A percentile compares a stretch with the other conserved stretches of the same genome.
phyloP scores from a whole-genome alignment of 1,140 invertebrate species.

The Drosophila nigrodunni region DNA sequence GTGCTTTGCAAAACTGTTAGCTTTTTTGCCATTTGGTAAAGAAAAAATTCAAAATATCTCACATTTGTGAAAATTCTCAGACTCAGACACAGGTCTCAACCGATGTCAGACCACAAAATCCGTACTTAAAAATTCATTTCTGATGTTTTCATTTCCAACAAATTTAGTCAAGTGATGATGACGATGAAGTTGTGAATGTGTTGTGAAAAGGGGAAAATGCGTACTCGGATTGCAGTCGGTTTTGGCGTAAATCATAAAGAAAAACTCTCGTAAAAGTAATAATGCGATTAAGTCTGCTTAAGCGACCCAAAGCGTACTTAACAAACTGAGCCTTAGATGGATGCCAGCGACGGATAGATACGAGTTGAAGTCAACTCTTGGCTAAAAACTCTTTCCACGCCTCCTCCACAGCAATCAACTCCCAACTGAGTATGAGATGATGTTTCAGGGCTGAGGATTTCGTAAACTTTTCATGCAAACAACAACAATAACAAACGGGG shows the following conservation, averaged over 20 bases:
- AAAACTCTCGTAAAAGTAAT: slow-evolving; percentile 71
- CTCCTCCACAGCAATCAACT: neutral
- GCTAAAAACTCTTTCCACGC: no score
- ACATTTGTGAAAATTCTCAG: slow-evolving; percentile 45
- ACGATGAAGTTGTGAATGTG: neutral
- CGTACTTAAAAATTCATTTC: slow-evolving; percentile 63
- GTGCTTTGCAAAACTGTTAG: slow-evolving; percentile 7
- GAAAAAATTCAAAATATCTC: slow-evolving; percentile 10
- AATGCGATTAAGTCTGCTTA: slow-evolving; percentile 70
- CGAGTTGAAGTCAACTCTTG: slow-evolving; percentile 21
- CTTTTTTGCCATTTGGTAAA: slow-evolving; percentile 18
- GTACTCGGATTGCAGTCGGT: slow-evolving; percentile 43
- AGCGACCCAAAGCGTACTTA: slow-evolving; percentile 68
- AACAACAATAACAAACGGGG: slow-evolving; percentile 41
- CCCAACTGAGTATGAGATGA: neutral
- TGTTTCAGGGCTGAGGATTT: slow-evolving; percentile 14
- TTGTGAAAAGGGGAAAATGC: neutral
- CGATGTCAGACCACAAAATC: slow-evolving; percentile 57
- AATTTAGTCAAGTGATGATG: slow-evolving; percentile 38
- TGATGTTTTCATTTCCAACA: slow-evolving; percentile 65
- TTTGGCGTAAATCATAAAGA: slow-evolving; percentile 64
- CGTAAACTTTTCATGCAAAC: slow-evolving; percentile 56
- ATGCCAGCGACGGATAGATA: slow-evolving; percentile 40
- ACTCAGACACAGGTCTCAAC: slow-evolving; percentile 24
- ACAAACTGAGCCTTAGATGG: slow-evolving; percentile 59